Evolutionary conservation across 2,113 vertebrate species (phyloP), one percentile per base, ranked within the genome.

Genomic region (Macaca nemestrina): DNA sequence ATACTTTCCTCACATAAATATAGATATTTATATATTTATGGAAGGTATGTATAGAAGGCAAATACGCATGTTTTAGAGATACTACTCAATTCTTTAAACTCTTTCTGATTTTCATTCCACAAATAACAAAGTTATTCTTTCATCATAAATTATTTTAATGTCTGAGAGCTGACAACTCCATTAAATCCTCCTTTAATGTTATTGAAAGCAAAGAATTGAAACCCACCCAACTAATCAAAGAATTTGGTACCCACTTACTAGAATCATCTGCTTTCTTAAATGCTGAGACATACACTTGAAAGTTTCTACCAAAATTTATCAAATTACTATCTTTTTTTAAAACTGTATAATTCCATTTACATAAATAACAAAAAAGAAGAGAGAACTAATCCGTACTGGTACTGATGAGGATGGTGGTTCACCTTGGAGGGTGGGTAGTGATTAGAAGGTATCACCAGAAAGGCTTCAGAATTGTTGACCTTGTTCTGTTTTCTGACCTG

Each of bases 131-230:
- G 38, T 50, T 30, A 90, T 57, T 68, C 61, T 61, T 83, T 94
- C 76, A 80, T 32, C 70, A 88, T 25, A 43, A 76, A 70, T 97
- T 93, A 94, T 72, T 96, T 81, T 85, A 96, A 59, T 88, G 57
- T 30, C 35, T 88, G 22, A 76, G 43, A 84, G 38, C 20, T 95
- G 78, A 88, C 57, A 91, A 92, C 38, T 93, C 38, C 32, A 75
- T 84, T 50, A 94, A n/a, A 14, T 38, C 73, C 32, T 79, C 68
- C 91, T 94, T 92, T 35, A 92, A 52, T 91, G 95, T 95, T 95
- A 90, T 73, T 91, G n/a, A 97, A 92, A 94, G 17, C 59, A 70
- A 82, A 88, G 86, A 75, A 22, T 68, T 86, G 79, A 96, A 95
- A 95, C 30, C 73, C 43, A 78, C 43, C 43, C 76, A 80, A n/a